These are phyloP conservation scores for Cynopterus sphinx DNA, from an alignment of 2,797 vertebrate genomes.

Conservation along the genomic window DNA sequence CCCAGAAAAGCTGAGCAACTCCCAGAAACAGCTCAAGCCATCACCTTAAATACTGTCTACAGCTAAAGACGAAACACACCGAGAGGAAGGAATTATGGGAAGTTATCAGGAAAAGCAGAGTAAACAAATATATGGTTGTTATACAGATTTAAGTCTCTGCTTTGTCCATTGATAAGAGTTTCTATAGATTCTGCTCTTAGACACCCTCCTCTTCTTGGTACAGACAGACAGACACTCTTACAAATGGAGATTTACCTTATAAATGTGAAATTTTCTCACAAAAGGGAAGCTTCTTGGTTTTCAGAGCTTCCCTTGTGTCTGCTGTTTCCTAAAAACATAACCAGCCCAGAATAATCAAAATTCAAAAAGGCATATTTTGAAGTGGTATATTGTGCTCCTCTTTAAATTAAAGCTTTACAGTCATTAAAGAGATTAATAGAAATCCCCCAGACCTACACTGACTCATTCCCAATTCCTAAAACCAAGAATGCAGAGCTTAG, in stretches of 20 bases:
- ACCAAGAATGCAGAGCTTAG: too few species aligned
- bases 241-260: background rate
- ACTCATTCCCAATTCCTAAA: background rate
- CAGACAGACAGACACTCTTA: background rate
- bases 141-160: background rate
- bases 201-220: background rate
- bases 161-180: background rate
- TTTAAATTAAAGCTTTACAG: background rate
- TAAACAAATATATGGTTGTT: background rate
- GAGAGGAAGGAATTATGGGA: background rate
- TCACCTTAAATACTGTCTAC: background rate
- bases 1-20: background rate
- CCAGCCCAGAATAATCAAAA: background rate
- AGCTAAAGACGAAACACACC: background rate
- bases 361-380: background rate
- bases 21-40: background rate
- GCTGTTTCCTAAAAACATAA: background rate
- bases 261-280: background rate
- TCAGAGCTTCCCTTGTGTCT: background rate
- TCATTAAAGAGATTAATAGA: background rate
- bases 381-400: background rate
- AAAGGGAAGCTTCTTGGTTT: background rate
- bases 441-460: background rate
- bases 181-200: background rate
- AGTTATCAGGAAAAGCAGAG: background rate